Conservation (phyloP, 2,888 invertebrate species). For the Mimachlamys varia region DNA sequence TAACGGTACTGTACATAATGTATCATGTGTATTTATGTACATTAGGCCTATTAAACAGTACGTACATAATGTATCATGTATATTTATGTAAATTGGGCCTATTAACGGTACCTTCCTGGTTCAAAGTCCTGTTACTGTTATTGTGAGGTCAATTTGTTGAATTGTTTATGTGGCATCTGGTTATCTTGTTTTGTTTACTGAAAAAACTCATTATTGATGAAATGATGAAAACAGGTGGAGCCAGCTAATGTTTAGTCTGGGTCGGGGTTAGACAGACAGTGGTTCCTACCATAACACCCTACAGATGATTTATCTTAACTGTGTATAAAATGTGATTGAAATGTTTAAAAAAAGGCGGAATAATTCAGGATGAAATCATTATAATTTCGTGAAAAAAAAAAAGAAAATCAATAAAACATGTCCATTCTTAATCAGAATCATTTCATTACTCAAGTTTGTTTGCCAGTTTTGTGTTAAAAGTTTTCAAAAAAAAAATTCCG, state of each 20-base stretch:
- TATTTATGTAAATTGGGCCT: not conserved
- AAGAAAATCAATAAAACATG: not conserved
- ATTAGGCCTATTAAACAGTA: no score
- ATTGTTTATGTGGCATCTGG: not conserved
- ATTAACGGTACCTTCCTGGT: not conserved
- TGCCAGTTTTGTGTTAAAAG: no score
- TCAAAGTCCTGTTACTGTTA: not conserved
- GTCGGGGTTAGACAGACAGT: not conserved
- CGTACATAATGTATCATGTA: not conserved
- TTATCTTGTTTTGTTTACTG: not conserved
- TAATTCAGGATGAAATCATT: not conserved
- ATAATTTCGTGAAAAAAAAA: not conserved
- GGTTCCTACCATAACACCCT: not conserved
- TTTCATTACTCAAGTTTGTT: no score
- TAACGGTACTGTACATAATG: no score
- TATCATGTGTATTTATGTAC: no score
- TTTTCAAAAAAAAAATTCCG: no score
- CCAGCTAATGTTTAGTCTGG: not conserved
- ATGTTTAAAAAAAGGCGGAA: not conserved
- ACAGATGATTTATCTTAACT: not conserved
- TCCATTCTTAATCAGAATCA: not conserved
- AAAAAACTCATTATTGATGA: not conserved
- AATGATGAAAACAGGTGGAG: conserved; percentile 23
- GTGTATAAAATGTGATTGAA: not conserved
- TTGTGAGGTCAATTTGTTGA: not conserved